Evolutionary conservation across 2,797 vertebrate genomes (phyloP), one percentile per base, ranked within the genome.

Genomic region (Etheostoma nigrum): DNA sequence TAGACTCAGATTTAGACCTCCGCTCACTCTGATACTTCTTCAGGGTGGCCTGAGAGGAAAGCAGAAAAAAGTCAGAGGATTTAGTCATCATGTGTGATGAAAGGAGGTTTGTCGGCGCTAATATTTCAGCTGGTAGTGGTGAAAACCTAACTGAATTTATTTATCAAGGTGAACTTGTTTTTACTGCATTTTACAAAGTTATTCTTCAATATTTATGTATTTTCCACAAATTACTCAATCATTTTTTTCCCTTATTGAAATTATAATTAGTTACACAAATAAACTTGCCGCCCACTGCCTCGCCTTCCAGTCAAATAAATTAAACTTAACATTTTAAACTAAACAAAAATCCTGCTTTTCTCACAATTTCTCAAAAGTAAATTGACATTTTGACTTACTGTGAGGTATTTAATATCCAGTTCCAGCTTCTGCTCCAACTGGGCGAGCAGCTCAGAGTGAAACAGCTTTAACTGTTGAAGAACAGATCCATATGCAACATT

Each of bases 21-120:
- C 96, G 94, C 82, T 96, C 96, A 5, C 90, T 94, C 93, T 97
- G 96, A 85, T 97, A 97, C 83, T 97, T 96, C 88, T 97, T 97
- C 51, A 97, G 69, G 1, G 96, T 97, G 33, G 95, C 95, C 96
- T 97, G 75, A 61, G 71, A 65, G 52, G 25, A 65, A 77, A 73
- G 6, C 0, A 69, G 48, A 52, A 52, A 76, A 30, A 40, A 45
- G 9, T 45, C 2, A 48, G 7, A 69, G 2, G 18, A 53, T 67
- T 49, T 36, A 44, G 25, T 44, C 0, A 11, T 8, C 45, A 55
- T n/a, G 19, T 25, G 27, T 18, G 25, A 63, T 19, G 36, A 65
- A 55, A 40, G 0, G 1, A 49, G 23, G 53, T 70, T 57, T 57
- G 13, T 48, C 15, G 4, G 0, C 44, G 27, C 5, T 45, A 10